phyloP scores from a whole-genome alignment of 2,797 vertebrate species.

The Harpagifer antarcticus region DNA sequence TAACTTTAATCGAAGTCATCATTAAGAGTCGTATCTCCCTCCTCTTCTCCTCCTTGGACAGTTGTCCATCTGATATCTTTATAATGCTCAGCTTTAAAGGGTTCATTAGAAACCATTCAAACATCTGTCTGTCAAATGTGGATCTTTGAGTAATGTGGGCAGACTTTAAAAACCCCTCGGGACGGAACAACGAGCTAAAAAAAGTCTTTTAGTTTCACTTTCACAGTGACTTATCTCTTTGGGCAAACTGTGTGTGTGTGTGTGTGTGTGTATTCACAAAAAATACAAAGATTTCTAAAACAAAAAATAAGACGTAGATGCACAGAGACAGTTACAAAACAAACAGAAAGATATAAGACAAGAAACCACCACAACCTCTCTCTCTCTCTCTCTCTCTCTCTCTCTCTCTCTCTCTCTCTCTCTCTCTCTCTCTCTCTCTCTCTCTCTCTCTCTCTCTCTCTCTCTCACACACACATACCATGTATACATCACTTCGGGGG shows the following conservation, averaged over 20 bases:
- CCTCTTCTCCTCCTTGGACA: slow-evolving; percentile 1
- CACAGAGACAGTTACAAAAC: slow-evolving; percentile 27
- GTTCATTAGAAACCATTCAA: slow-evolving; percentile 40
- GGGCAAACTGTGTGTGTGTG: neutral
- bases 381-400: too few species aligned
- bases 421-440: too few species aligned
- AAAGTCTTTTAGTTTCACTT: slow-evolving; percentile 7
- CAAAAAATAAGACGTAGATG: slow-evolving; percentile 17
- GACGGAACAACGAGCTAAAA: neutral
- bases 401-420: too few species aligned
- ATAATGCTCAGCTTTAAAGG: neutral
- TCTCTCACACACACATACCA: too few species aligned
- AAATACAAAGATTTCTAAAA: slow-evolving; percentile 9
- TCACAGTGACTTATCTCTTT: slow-evolving; percentile 16
- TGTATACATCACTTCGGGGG: too few species aligned
- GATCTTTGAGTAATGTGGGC: slow-evolving; percentile 26
- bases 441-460: too few species aligned
- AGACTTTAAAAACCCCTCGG: neutral
- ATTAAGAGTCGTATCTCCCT: neutral
- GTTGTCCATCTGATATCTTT: slow-evolving; percentile 4
- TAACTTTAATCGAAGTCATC: neutral
- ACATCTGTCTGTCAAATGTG: slow-evolving; percentile 34
- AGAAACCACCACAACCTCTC: too few species aligned
- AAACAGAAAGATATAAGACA: neutral
- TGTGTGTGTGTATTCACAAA: neutral